phyloP scores from a whole-genome alignment of 2,113 vertebrate species.

The Phylloscopus trochilus region DNA sequence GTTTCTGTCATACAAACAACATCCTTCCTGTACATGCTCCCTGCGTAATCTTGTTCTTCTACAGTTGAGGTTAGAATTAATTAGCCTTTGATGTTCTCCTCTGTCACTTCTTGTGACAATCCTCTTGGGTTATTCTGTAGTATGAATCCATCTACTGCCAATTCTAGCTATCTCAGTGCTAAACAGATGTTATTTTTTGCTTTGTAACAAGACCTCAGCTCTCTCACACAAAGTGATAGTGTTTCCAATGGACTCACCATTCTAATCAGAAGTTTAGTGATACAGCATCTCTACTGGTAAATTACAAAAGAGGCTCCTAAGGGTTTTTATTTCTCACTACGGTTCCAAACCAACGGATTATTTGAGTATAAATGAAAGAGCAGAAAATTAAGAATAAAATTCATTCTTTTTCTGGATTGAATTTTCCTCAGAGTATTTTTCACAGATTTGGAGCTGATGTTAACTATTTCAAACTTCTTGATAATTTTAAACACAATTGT shows the following conservation, averaged over 20 bases:
- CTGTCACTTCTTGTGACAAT: neutral
- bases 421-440: neutral
- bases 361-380: neutral
- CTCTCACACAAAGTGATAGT: neutral
- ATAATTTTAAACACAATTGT: neutral
- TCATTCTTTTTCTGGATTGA: neutral
- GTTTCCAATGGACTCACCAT: neutral
- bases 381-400: neutral
- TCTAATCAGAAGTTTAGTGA: neutral
- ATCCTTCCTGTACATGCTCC: rapidly evolving
- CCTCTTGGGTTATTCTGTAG: neutral
- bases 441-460: neutral
- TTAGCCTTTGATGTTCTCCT: neutral
- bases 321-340: neutral
- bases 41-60: neutral
- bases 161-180: neutral
- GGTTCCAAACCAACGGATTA: neutral
- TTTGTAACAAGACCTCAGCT: neutral
- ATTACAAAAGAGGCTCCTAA: neutral
- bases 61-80: neutral
- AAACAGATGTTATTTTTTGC: neutral
- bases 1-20: rapidly evolving
- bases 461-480: neutral
- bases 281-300: neutral
- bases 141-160: neutral